Evolutionary conservation across 2,797 vertebrate species (phyloP).

Genomic region (Neoniphon sammara): DNA sequence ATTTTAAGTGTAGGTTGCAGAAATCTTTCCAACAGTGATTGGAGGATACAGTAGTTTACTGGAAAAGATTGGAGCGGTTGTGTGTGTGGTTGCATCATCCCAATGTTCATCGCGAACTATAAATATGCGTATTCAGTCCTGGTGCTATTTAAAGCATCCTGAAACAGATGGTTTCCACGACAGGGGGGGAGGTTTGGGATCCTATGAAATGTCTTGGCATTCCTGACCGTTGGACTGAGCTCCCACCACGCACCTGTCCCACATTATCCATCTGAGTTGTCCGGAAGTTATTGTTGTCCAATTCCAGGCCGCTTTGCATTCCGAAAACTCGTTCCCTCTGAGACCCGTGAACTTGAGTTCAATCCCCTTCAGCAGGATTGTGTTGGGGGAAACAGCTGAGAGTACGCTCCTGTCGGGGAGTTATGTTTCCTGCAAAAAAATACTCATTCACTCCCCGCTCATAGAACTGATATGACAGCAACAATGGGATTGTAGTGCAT

Average conservation of each 20-base stretch:
- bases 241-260: slow-evolving; percentile 73
- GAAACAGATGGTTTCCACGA: slow-evolving; percentile 75
- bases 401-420: slow-evolving; percentile 19
- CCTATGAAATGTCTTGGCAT: slow-evolving; percentile 67
- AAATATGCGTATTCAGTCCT: slow-evolving; percentile 67
- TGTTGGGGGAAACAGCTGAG: slow-evolving; percentile 13
- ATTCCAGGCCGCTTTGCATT: slow-evolving; percentile 33
- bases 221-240: slow-evolving; percentile 53
- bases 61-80: background rate
- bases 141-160: slow-evolving; percentile 63
- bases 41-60: background rate
- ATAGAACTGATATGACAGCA: slow-evolving; percentile 28
- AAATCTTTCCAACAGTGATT: background rate
- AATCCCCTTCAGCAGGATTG: slow-evolving; percentile 8
- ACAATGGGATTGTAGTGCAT: slow-evolving; percentile 48
- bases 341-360: slow-evolving; percentile 23
- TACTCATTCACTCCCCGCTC: slow-evolving; percentile 8
- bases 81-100: slow-evolving; percentile 30
- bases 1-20: too few relatives aligned
- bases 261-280: slow-evolving; percentile 35
- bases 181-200: slow-evolving; percentile 60
- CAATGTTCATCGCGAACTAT: slow-evolving; percentile 67
- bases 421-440: slow-evolving; percentile 11
- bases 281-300: slow-evolving; percentile 43
- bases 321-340: slow-evolving; percentile 16